Base-by-base conservation (phyloP, 2,888 invertebrate species). In the Suillia variegata region DNA sequence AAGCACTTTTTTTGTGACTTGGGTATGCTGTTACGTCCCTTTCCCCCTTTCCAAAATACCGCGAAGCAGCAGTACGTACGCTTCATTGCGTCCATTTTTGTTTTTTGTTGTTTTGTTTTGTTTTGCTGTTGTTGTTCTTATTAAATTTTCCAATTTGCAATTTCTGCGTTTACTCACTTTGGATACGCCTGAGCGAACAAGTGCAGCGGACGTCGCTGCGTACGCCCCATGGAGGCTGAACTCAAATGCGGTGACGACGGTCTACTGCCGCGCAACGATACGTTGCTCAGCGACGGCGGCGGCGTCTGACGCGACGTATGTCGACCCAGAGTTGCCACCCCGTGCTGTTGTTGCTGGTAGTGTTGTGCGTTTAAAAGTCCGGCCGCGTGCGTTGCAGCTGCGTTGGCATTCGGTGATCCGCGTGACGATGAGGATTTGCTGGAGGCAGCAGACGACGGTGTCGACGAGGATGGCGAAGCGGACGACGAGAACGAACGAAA, bases 171-270 rank as follows among this genome's bases (percentile, higher is more conserved):
- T 70, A 80, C 80, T 80, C 73, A 80, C 80, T 79, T 80, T 65
- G 78, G 71, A 68, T 81, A 80, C 51, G 78, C 70, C 61, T 78
- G 77, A 31, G 69, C 70, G 65, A 80, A 79, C 42, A 80, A 71
- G 65, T 80, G 76, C 64, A 76, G 63, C 5, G 80, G 80, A 24
- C 79, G 70, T n/a, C 76, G 73, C 48, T 64, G 67, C 12, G 45
- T 58, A 2, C 73, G 69, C 50, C 68, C 71, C 65, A 61, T 51
- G 20, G 71, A 60, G 54, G 38, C 51, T n/a, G 45, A 1, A 22
- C 21, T 8, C 52, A 60, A 49, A 54, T 33, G 21, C 10, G 63
- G 52, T 45, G 62, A 45, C 17, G 57, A 33, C 18, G 60, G 55
- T 18, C 51, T 42, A 4, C 18, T 18, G 13, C 17, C 45, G n/a